These are phyloP conservation scores for Drosophila ambigua DNA, from an alignment of 1,140 invertebrate species.

Conservation along the genomic window DNA sequence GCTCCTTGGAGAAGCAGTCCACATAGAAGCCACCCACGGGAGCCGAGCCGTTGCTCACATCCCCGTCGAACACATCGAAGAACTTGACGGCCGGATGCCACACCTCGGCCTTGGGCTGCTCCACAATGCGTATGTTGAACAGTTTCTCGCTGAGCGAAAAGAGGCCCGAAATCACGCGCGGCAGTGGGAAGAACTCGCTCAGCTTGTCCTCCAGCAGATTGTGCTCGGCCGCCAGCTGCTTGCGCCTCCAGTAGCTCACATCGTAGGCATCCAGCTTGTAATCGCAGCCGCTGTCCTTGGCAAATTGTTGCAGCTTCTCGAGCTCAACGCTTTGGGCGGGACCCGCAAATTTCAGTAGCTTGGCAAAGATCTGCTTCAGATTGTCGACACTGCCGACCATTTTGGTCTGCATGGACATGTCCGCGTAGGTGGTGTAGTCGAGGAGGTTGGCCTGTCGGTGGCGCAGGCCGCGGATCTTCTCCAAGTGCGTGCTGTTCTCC, in stretches of 20 bases:
- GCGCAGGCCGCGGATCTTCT: slow-evolving; percentile 90
- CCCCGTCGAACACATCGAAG: slow-evolving; percentile 92
- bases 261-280: slow-evolving; percentile 91
- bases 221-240: slow-evolving; percentile 87
- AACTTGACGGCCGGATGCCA: slow-evolving; percentile 95
- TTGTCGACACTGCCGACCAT: slow-evolving; percentile 94
- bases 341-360: slow-evolving; percentile 87
- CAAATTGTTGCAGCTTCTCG: slow-evolving; percentile 89
- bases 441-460: slow-evolving; percentile 89
- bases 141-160: slow-evolving; percentile 90
- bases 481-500: slow-evolving; percentile 90
- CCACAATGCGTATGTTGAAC: slow-evolving; percentile 93
- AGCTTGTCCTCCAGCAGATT: slow-evolving; percentile 89
- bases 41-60: slow-evolving; percentile 84
- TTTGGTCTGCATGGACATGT: slow-evolving; percentile 97
- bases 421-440: slow-evolving; percentile 91
- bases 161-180: slow-evolving; percentile 90
- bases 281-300: slow-evolving; percentile 89
- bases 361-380: slow-evolving; percentile 90
- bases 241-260: slow-evolving; percentile 93
- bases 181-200: slow-evolving; percentile 93
- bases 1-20: slow-evolving; percentile 90
- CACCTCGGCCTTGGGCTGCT: slow-evolving; percentile 86
- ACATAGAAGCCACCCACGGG: slow-evolving; percentile 92
- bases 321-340: slow-evolving; percentile 92